These are phyloP conservation scores for Anguilla anguilla DNA, from an alignment of 2,797 vertebrate genomes.

Conservation along the genomic window DNA sequence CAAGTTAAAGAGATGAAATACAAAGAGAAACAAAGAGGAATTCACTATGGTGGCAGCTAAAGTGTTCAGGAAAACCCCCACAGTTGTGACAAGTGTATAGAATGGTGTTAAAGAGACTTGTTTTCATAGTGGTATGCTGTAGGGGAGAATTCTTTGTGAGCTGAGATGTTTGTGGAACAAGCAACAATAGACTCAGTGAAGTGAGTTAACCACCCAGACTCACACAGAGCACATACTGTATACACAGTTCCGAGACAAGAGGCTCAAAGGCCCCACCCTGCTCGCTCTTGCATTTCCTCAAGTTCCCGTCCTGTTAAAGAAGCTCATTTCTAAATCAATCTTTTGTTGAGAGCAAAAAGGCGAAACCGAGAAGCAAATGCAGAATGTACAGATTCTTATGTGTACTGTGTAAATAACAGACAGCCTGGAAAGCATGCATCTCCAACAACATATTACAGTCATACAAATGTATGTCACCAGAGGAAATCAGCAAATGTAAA, in stretches of 20 bases:
- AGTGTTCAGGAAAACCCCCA: slow-evolving; percentile 41
- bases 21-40: slow-evolving; percentile 14
- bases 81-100: slow-evolving; percentile 15
- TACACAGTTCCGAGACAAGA: slow-evolving; percentile 5
- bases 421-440: background rate
- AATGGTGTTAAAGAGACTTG: background rate
- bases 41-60: slow-evolving; percentile 28
- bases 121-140: slow-evolving; percentile 35
- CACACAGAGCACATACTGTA: background rate
- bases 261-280: background rate
- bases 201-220: background rate
- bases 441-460: background rate
- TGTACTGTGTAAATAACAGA: background rate
- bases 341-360: slow-evolving; percentile 20
- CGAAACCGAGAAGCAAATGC: background rate
- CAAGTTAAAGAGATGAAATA: slow-evolving; percentile 10
- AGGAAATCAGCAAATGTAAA: background rate
- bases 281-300: slow-evolving; percentile 5
- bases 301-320: background rate
- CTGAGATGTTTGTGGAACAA: background rate
- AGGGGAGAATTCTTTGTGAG: slow-evolving; percentile 14
- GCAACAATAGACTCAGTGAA: background rate
- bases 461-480: background rate
- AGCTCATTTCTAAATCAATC: slow-evolving; percentile 6
- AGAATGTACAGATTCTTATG: background rate